Conservation (phyloP, 1,140 invertebrate genomes). For the Teleopsis dalmanni region DNA sequence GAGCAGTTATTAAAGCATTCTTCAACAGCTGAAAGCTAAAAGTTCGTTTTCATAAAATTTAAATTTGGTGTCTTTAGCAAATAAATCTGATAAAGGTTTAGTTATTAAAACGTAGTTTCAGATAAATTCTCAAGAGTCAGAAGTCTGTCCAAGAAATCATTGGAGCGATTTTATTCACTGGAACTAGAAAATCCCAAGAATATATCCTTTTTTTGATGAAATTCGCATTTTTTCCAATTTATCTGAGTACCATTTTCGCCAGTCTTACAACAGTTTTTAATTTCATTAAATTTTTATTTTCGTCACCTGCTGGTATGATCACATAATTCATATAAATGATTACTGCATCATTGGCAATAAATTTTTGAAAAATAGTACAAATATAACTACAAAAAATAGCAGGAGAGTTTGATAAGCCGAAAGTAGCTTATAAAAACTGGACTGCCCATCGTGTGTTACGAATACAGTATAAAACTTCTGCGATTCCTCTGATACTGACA, state of each 20-base stretch:
- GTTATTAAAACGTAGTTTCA: conserved; percentile 21
- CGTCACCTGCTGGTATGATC: neutral
- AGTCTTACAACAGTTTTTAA: too few relatives aligned
- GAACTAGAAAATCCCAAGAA: conserved; percentile 27
- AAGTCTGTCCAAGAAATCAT: conserved; percentile 27
- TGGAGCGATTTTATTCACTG: conserved; percentile 26
- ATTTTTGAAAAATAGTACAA: neutral
- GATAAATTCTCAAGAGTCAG: conserved; percentile 35
- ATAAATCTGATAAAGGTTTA: conserved; percentile 20
- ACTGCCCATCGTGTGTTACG: conserved; percentile 30
- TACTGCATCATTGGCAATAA: neutral
- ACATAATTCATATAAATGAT: neutral
- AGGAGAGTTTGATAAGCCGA: conserved; percentile 44
- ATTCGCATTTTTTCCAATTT: conserved; percentile 11
- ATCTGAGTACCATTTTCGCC: neutral
- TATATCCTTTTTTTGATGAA: too few relatives aligned
- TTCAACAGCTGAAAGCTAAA: conserved; percentile 12
- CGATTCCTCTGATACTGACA: neutral
- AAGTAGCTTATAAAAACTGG: conserved; percentile 43
- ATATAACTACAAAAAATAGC: conserved; percentile 9
- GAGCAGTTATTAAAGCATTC: conserved; percentile 6
- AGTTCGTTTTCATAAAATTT: neutral
- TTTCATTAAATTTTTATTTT: too few relatives aligned
- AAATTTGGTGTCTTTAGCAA: neutral
- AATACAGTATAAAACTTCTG: conserved; percentile 34